Conservation (phyloP, 2,113 vertebrate genomes). For the Chaetorhynchus papuensis region DNA sequence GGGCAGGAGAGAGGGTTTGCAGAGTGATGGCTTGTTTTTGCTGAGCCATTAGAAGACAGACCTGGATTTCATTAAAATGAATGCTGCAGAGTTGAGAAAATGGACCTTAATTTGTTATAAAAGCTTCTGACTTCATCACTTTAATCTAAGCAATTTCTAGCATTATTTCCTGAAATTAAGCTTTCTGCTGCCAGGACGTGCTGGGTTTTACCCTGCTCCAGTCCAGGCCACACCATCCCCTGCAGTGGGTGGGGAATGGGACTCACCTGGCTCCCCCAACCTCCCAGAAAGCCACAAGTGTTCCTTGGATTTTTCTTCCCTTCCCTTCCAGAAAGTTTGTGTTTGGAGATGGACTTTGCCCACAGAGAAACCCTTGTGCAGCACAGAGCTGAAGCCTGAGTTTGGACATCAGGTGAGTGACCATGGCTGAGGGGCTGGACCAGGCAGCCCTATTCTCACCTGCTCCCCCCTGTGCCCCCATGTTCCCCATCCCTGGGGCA, state of each 20-base stretch:
- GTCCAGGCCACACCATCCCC: not conserved
- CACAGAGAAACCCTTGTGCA: constrained; percentile 67
- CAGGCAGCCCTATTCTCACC: not conserved
- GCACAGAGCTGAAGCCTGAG: constrained; percentile 68
- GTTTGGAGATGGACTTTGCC: constrained; percentile 89
- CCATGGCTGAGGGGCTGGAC: accelerated
- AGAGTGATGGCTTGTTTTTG: not conserved
- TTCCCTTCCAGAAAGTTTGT: constrained; percentile 72
- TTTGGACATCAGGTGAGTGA: constrained; percentile 81
- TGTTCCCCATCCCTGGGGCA: too few species aligned
- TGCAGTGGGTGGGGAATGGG: not conserved
- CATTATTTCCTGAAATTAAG: not conserved
- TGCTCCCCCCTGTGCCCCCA: not conserved
- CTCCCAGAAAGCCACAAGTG: not conserved
- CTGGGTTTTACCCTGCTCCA: not conserved
- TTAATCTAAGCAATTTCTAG: not conserved
- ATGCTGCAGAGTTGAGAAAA: not conserved
- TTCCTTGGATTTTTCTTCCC: not conserved
- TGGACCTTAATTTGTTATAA: not conserved
- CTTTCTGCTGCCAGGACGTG: not conserved
- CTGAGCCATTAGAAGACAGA: not conserved
- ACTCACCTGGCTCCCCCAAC: not conserved
- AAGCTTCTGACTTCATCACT: not conserved
- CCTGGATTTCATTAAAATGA: not conserved
- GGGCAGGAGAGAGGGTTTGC: not conserved